Evolutionary conservation across 1,140 invertebrate genomes (phyloP), one percentile per base, ranked within the genome.

Genomic region (Brachionus rubens): DNA sequence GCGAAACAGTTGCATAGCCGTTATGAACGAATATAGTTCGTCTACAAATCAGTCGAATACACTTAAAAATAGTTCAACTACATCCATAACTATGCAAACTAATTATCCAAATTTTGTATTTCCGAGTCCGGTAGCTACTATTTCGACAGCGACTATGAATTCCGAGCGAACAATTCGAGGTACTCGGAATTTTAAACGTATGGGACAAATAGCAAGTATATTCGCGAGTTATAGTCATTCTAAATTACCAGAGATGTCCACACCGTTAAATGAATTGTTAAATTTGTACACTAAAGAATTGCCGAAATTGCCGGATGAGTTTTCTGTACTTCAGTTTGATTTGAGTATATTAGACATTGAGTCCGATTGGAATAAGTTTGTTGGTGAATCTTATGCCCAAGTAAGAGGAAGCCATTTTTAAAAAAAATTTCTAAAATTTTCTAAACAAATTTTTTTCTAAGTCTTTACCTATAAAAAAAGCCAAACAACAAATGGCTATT

Each of bases 1-100:
- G 28, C 19, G 68, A 72, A 72, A 72, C 46, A 72, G 68, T 54
- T 72, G 68, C 33, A 72, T 72, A 16, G 68, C 68, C 21, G 68
- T 72, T 19, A 72, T 72, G 68, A 72, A 54, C 24, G 50, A 54
- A 12, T 41, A 43, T 28, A 65, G 24, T 28, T 65, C 59, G 10
- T 21, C 2, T 24, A 19, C 40, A 4, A 65, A 36, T 19, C 54
- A 59, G 36, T 16, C 54, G 30, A 30, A 33, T 59, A 33, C 54
- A 33, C 54, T 36, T 59, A 59, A 59, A 33, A 59, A 59, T 30
- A 59, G 54, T 33, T 59, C 54, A 7, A 33, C 54, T 2, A 36
- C 54, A 30, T 59, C 54, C 16, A 59, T 59, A 33, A 36, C 28
- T 16, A 36, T 36, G 33, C 33, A 36, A 9, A 33, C 54, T 5